A percentile compares a stretch with the other conserved stretches of the same genome.
phyloP scores from a whole-genome alignment of 2,888 invertebrate genomes.

The Acanthosoma haemorrhoidale region DNA sequence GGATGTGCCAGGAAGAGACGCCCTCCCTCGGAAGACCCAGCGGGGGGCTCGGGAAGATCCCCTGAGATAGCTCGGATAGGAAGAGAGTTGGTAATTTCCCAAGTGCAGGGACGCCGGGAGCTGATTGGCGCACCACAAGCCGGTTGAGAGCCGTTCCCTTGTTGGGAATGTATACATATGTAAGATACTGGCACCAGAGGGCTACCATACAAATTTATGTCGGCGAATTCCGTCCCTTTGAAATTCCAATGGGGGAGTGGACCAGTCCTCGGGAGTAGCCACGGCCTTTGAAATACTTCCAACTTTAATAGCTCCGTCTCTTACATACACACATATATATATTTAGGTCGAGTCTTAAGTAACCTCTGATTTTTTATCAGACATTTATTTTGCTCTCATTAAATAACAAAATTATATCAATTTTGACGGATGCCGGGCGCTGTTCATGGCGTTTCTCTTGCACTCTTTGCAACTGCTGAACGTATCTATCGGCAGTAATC shows the following conservation, averaged over 20 bases:
- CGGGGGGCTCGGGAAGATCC: not conserved
- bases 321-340: too few relatives aligned
- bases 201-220: constrained; percentile 25
- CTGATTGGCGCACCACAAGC: not conserved
- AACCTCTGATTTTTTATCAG: too few relatives aligned
- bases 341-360: too few relatives aligned
- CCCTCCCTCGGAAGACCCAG: too few relatives aligned
- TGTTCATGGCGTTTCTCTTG: too few relatives aligned
- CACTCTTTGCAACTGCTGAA: too few relatives aligned
- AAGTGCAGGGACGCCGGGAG: not conserved
- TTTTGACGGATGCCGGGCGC: too few relatives aligned
- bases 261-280: not conserved
- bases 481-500: too few relatives aligned
- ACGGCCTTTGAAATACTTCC: not conserved
- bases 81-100: constrained; percentile 19
- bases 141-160: not conserved
- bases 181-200: constrained; percentile 11
- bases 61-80: not conserved
- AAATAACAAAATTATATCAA: too few relatives aligned
- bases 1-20: too few relatives aligned
- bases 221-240: constrained; percentile 19
- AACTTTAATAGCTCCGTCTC: constrained; percentile 3
- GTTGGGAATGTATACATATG: constrained; percentile 26
- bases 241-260: constrained; percentile 18
- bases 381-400: too few relatives aligned